Conservation (phyloP, 2,888 invertebrate genomes). For the Drosophila yooni region DNA sequence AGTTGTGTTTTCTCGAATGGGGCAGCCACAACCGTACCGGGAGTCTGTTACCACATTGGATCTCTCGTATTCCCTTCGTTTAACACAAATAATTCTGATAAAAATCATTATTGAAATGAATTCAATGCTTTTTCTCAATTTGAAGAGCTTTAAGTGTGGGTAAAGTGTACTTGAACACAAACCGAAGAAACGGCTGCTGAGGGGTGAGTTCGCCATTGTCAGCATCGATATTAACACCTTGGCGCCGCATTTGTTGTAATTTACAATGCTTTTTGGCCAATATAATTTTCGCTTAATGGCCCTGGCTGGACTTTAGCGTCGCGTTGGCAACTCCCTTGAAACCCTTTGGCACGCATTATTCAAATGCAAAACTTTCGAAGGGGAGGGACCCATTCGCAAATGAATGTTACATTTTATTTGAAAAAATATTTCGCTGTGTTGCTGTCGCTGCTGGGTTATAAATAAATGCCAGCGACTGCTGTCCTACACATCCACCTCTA, state of each 20-base stretch:
- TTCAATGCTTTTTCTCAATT: background rate
- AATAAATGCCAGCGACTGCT: conserved; percentile 58
- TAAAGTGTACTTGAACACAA: background rate
- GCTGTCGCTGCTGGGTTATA: conserved; percentile 43
- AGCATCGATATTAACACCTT: conserved; percentile 70
- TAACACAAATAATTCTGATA: background rate
- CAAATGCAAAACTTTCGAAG: conserved; percentile 64
- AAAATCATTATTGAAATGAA: background rate
- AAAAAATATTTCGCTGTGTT: conserved; percentile 41
- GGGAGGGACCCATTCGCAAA: conserved; percentile 57
- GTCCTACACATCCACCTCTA: conserved; percentile 38
- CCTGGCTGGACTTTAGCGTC: conserved; percentile 15
- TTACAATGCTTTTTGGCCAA: conserved; percentile 64
- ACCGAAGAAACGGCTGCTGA: background rate
- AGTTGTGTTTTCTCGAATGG: background rate
- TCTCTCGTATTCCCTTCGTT: background rate
- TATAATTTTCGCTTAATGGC: conserved; percentile 72
- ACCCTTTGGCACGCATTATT: conserved; percentile 76
- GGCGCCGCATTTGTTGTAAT: conserved; percentile 57
- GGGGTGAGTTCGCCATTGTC: conserved; percentile 6
- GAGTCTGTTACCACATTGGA: background rate
- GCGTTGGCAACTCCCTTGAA: conserved; percentile 40
- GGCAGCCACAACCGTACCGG: background rate
- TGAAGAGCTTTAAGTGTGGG: background rate
- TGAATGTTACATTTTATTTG: conserved; percentile 75